These are phyloP conservation scores for Osmerus mordax DNA, from an alignment of 2,113 vertebrate species.

Conservation along the genomic window DNA sequence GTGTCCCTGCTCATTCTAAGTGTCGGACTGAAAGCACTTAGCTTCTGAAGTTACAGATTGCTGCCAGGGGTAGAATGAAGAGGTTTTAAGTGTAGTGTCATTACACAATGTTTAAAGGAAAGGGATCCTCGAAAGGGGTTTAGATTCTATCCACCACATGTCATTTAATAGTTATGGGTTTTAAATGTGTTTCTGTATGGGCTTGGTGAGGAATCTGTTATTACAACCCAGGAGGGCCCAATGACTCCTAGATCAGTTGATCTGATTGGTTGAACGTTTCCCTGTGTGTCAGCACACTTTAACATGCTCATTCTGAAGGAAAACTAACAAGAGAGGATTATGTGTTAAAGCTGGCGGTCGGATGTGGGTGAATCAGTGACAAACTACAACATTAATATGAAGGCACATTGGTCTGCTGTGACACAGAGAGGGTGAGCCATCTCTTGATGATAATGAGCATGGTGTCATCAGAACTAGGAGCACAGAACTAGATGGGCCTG, in stretches of 20 bases:
- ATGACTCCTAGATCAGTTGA: slow-evolving; percentile 6
- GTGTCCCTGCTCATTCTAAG: neutral
- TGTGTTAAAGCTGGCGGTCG: neutral
- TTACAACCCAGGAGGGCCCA: slow-evolving; percentile 25
- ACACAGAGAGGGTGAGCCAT: neutral
- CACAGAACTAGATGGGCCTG: neutral
- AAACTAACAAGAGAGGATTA: slow-evolving; percentile 33
- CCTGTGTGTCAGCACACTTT: slow-evolving; percentile 2
- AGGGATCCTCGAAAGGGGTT: slow-evolving; percentile 10
- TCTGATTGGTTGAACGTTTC: slow-evolving; percentile 13
- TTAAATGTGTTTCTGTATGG: slow-evolving; percentile 45
- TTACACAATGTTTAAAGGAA: slow-evolving; percentile 43
- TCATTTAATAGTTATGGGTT: slow-evolving; percentile 45
- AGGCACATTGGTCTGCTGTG: slow-evolving; percentile 3
- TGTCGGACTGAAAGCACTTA: neutral
- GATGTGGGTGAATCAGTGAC: neutral
- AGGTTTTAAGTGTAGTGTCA: slow-evolving; percentile 37
- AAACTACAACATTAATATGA: slow-evolving; percentile 6
- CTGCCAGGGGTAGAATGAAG: slow-evolving; percentile 11
- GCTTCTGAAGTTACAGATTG: neutral
- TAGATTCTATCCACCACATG: slow-evolving; percentile 36
- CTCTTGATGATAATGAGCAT: slow-evolving; percentile 19
- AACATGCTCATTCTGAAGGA: slow-evolving; percentile 23
- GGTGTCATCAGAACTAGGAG: slow-evolving; percentile 19
- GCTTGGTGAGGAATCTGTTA: slow-evolving; percentile 26